Base-by-base conservation (phyloP, 2,888 invertebrate species). In the Cryptophagus acutangulus region DNA sequence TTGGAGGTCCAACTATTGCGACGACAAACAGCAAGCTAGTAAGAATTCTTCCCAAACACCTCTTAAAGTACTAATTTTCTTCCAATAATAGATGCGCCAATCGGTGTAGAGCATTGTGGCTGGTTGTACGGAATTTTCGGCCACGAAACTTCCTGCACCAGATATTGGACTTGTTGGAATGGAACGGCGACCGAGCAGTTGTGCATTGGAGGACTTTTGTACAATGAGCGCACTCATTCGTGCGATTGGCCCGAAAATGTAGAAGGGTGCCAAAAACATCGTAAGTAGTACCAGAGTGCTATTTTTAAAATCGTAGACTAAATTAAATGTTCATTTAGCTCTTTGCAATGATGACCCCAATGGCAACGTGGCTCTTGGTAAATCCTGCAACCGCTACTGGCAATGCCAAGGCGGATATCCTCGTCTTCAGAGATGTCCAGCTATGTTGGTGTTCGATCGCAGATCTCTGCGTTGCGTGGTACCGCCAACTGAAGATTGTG, bases 151-250 rank as follows among this genome's bases (percentile, higher is more conserved):
- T 90, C 89, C 1, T 92, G 92, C 73, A 92, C 91, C 2, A 75
- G 91, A 34, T 92, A 91, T 67, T 92, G 91, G 91, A 91, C 91
- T 0, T 92, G 92, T 67, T 92, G 91, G 92, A 92, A 92, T 69
- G 91, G 91, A 10, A 92, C 92, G 0, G 86, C 90, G 8, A 90
- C 89, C 0, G 91, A 92, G 63, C 91, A 92, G 67, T 80, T 90
- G 37, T 92, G 92, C 70, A 91, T 91, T 60, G 91, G 91, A 15
- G 91, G 91, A 1, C 77, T 92, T 31, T 75, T 92, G 16, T 92
- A 91, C 76, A 91, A 91, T 65, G 91, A 92, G 70, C 80, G 84
- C 58, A 86, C 89, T 0, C 87, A 91, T 67, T 88, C 90, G 33
- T 92, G 92, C 66, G 92, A 92, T 69, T 92, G 91, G 91, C 92